Evolutionary conservation across 2,113 vertebrate genomes (phyloP).

Genomic region (Gadus chalcogrammus): DNA sequence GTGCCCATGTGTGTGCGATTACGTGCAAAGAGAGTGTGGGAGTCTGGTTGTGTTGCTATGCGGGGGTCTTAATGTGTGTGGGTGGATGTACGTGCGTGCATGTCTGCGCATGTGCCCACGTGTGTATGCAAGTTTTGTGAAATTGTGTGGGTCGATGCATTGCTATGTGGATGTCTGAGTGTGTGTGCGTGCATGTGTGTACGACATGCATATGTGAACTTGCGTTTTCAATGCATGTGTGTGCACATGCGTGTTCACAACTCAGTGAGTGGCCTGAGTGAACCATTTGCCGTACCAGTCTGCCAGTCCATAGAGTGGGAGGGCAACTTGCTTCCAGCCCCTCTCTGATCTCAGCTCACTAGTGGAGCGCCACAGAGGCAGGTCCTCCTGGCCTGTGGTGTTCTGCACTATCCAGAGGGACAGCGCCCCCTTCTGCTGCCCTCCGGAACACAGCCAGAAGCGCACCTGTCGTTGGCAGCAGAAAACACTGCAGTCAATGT

Average conservation of each 20-base stretch:
- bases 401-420: conserved; percentile 87
- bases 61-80: conserved; percentile 11
- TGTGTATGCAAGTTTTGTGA: too few species aligned
- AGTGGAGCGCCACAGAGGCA: conserved; percentile 79
- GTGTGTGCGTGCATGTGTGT: not conserved
- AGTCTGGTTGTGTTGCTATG: not conserved
- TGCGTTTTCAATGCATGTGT: too few species aligned
- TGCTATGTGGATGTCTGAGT: not conserved
- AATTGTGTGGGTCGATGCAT: too few species aligned
- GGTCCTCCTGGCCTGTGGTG: conserved; percentile 82
- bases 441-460: conserved; percentile 83
- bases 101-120: too few species aligned
- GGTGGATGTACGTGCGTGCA: not conserved
- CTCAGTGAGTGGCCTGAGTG: not conserved
- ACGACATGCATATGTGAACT: not conserved
- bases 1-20: too few species aligned
- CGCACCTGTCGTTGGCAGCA: conserved; percentile 74
- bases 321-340: conserved; percentile 80
- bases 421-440: conserved; percentile 76
- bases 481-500: not conserved
- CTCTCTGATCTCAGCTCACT: conserved; percentile 65
- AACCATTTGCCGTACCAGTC: conserved; percentile 79
- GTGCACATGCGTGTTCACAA: not conserved
- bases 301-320: conserved; percentile 81
- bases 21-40: too few species aligned